These are phyloP conservation scores for Cliona cf. orientalis DNA, from an alignment of 37 sponge, comb jelly and placozoan genomes.

Conservation along the genomic window DNA sequence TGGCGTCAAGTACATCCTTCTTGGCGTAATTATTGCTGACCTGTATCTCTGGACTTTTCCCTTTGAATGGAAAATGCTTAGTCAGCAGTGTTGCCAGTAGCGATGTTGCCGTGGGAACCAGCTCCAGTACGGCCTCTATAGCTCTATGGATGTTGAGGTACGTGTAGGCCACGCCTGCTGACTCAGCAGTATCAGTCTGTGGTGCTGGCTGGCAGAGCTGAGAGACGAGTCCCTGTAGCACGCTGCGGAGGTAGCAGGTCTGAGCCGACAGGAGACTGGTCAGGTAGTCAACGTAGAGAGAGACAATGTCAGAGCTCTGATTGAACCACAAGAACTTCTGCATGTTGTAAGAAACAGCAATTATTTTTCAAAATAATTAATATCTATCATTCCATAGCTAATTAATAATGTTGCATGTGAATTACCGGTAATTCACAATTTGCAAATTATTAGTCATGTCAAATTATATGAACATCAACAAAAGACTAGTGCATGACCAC, in stretches of 20 bases:
- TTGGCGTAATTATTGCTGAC: neutral
- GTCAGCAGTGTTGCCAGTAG: constrained; percentile 28
- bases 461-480: too few species aligned
- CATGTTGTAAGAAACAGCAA: neutral
- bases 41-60: constrained; percentile 23
- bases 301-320: constrained; percentile 25
- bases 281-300: constrained; percentile 69
- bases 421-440: too few species aligned
- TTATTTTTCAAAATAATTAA: too few species aligned
- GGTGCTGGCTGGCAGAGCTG: constrained; percentile 5
- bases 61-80: constrained; percentile 44
- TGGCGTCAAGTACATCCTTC: neutral
- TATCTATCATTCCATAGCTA: too few species aligned
- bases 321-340: constrained; percentile 65
- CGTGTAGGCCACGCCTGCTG: constrained; percentile 1
- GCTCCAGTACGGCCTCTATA: constrained; percentile 14
- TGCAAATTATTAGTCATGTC: too few species aligned
- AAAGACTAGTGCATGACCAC: too few species aligned
- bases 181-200: neutral
- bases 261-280: constrained; percentile 68
- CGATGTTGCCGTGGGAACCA: constrained; percentile 41
- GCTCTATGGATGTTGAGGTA: constrained; percentile 46
- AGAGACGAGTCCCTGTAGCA: constrained; percentile 43
- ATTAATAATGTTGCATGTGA: too few species aligned
- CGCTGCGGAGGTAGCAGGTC: constrained; percentile 58